phyloP scores from a whole-genome alignment of 1,140 invertebrate genomes.

The Trypoxylus dichotomus region DNA sequence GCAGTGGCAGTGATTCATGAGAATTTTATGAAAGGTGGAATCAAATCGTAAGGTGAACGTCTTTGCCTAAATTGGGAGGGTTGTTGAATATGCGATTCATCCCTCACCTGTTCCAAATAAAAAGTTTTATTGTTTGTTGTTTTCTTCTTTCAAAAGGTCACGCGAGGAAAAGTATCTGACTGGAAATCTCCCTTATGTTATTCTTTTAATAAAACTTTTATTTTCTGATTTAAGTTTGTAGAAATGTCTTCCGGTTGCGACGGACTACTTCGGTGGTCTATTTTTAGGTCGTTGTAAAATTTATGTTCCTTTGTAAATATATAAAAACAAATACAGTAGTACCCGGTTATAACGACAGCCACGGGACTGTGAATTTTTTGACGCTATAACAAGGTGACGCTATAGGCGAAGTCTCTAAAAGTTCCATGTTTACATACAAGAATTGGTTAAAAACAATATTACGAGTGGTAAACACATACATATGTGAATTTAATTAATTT shows the following conservation, averaged over 20 bases:
- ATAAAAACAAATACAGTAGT: no score
- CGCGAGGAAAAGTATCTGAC: not conserved
- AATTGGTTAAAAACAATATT: no score
- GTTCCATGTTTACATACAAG: no score
- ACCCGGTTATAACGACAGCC: no score
- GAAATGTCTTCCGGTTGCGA: not conserved
- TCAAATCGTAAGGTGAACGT: not conserved
- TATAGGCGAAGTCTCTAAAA: no score
- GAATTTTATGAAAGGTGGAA: no score
- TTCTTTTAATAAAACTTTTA: conserved; percentile 21
- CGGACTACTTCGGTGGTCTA: not conserved
- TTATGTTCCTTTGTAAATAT: not conserved
- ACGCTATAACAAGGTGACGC: no score
- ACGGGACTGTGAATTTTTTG: no score
- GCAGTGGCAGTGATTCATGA: no score
- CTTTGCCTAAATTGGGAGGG: not conserved
- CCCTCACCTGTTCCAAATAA: not conserved
- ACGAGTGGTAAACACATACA: no score
- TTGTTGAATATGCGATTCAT: not conserved
- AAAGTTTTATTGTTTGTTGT: conserved; percentile 14
- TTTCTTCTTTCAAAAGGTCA: not conserved
- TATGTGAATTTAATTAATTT: no score
- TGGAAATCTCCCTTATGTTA: not conserved
- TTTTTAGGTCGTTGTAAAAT: not conserved
- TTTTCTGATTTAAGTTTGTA: not conserved